phyloP scores from a whole-genome alignment of 2,888 invertebrate genomes.

The Therioaphis trifolii region DNA sequence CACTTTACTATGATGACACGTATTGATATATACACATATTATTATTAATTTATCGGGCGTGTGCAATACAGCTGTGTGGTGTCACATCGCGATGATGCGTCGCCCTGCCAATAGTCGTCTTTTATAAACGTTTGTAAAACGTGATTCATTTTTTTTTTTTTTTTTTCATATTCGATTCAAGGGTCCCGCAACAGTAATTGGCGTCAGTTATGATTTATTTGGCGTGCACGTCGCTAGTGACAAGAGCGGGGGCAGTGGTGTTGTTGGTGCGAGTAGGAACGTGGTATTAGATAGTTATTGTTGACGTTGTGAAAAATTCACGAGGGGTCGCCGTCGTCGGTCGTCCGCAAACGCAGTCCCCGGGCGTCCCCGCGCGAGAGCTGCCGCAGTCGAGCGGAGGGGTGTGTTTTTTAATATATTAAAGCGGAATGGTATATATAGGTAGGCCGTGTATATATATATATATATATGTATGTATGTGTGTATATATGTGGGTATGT shows the following conservation, averaged over 20 bases:
- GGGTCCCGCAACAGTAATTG: conserved; percentile 29
- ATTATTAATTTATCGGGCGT: no score
- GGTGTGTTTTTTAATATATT: conserved; percentile 53
- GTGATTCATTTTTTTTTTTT: no score
- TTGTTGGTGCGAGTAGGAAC: not conserved
- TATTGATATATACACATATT: no score
- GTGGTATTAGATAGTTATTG: not conserved
- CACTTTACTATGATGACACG: no score
- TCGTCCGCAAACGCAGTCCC: conserved; percentile 1
- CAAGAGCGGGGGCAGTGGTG: not conserved
- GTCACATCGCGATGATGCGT: no score
- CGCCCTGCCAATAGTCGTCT: no score
- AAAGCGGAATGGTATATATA: no score
- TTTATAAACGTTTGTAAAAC: no score
- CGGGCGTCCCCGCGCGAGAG: conserved; percentile 42
- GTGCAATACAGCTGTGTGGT: no score
- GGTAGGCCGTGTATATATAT: no score
- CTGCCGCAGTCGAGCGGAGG: not conserved
- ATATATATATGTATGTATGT: no score
- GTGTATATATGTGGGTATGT: no score
- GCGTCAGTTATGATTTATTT: conserved; percentile 48
- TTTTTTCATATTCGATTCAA: not conserved
- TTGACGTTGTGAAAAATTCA: conserved; percentile 39
- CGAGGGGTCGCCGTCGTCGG: conserved; percentile 11
- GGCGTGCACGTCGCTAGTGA: not conserved